Evolutionary conservation across 2,888 invertebrate genomes (phyloP), one percentile per base, ranked within the genome.

Genomic region (Xylota segnis): DNA sequence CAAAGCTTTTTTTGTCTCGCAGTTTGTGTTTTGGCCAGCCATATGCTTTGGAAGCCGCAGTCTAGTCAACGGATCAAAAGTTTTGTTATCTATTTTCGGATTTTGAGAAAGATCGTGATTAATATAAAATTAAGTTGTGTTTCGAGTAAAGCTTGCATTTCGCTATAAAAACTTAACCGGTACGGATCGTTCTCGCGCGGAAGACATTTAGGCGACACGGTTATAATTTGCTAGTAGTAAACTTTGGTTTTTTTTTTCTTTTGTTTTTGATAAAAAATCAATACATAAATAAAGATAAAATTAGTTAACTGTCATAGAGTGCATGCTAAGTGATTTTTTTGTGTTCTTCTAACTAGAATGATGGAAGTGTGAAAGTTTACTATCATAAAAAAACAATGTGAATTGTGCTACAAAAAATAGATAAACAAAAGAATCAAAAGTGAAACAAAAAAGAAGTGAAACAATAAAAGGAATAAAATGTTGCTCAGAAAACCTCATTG

Each of bases 51-150:
- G 5, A 47, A 27, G 34, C 10, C 56, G 6, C 37, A 58, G 23
- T 47, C 34, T 43, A 29, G n/a, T 32, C 43, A 5, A n/a, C 18
- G 18, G 0, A 5, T 5, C 40, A 6, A 18, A 76, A 63, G 70
- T 63, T 76, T 54, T 52, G 40, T 70, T 77, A 54, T 70, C 68
- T 45, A 27, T 45, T 32, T 78, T 78, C 27, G 34, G 45, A 76
- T 66, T 61, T 23, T 45, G 52, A 65, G 75, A 70, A 45, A 63
- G 50, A 70, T 45, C 47, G 9, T 71, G 54, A 71, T 66, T 75
- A 40, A 63, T 86, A 86, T 86, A 86, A 86, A 86, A 81, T 75
- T 72, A 68, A 84, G 52, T 68, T 56, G 77, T 37, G 14, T 54
- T 58, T 32, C 50, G 68, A 58, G 18, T 2, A 76, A 63, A 82